Evolutionary conservation across 2,113 vertebrate species (phyloP).

Genomic region (Sinocyclocheilus grahami): DNA sequence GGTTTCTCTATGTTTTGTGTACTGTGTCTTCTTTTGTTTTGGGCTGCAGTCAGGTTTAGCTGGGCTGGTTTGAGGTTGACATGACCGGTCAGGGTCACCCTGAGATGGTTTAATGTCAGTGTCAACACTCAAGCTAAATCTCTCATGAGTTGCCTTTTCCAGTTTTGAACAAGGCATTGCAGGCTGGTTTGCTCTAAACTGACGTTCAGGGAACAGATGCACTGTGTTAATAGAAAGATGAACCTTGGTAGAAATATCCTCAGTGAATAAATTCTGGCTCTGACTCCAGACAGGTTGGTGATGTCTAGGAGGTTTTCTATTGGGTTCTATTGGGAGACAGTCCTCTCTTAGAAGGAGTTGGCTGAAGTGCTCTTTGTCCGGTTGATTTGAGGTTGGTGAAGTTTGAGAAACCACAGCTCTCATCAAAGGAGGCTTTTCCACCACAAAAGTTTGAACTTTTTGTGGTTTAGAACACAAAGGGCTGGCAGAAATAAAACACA

Average conservation of each 20-base stretch:
- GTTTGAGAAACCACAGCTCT: conserved; percentile 49
- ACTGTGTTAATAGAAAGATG: conserved; percentile 8
- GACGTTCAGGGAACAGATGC: conserved; percentile 22
- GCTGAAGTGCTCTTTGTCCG: background rate
- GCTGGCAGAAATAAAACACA: conserved; percentile 45
- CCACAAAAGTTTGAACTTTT: conserved; percentile 45
- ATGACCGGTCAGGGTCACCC: background rate
- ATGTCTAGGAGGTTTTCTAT: background rate
- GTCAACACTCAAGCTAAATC: background rate
- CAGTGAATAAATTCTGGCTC: conserved; percentile 19
- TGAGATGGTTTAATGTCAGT: background rate
- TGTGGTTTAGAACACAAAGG: conserved; percentile 47
- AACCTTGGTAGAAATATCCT: conserved; percentile 10
- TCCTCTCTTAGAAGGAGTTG: conserved; percentile 1
- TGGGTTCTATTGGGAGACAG: background rate
- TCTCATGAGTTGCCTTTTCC: background rate
- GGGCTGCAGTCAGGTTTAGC: background rate
- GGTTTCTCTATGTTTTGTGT: background rate
- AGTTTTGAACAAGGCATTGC: background rate
- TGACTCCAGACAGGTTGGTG: conserved; percentile 19
- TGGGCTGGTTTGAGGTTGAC: background rate
- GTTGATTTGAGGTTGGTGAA: conserved; percentile 18
- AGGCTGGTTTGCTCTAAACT: background rate
- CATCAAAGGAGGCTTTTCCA: conserved; percentile 53
- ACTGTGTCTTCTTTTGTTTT: background rate